Evolutionary conservation across 2,113 vertebrate genomes (phyloP), one percentile per base, ranked within the genome.

Genomic region (Takifugu bimaculatus): DNA sequence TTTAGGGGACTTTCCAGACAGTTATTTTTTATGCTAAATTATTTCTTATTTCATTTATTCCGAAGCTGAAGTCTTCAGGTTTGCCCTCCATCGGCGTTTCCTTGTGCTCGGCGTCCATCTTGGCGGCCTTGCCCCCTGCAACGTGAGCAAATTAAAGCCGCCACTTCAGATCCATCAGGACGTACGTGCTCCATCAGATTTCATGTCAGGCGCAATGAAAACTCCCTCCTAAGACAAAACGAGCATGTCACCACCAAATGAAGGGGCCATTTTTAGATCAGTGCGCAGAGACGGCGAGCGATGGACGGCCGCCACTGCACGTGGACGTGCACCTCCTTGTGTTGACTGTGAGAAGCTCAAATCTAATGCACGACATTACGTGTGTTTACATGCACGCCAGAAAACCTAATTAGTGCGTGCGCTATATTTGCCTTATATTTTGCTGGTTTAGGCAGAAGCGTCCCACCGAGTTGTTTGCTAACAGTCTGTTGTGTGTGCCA

Each of bases 131-230:
- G 6, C 50, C 52, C 44, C 6, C 42, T 9, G 1, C 42, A 48
- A n/a, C 45, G 45, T 13, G 43, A 60, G 44, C 50, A 55, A 57
- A 77, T 68, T 59, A 72, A 72, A 35, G 28, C 14, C 74, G 59
- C 57, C 70, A 66, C 45, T 72, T 63, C 71, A 73, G 74, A 85
- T 80, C 58, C 66, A 69, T 85, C 70, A 74, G 28, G 63, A 70
- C 65, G 62, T 63, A 57, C 7, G 13, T 69, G 67, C 78, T 68
- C 62, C 58, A 75, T 82, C 70, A 60, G 74, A 70, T 54, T 47
- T 63, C 60, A 52, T 80, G 70, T 82, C 77, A 67, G 32, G 70
- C 6, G 26, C 63, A 70, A 68, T 74, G 29, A 85, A 74, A 65
- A 62, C 57, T 66, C 59, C 64, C 64, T 58, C 58, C 44, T 69